Conservation (phyloP, 2,797 vertebrate genomes). For the Oreochromis mossambicus region DNA sequence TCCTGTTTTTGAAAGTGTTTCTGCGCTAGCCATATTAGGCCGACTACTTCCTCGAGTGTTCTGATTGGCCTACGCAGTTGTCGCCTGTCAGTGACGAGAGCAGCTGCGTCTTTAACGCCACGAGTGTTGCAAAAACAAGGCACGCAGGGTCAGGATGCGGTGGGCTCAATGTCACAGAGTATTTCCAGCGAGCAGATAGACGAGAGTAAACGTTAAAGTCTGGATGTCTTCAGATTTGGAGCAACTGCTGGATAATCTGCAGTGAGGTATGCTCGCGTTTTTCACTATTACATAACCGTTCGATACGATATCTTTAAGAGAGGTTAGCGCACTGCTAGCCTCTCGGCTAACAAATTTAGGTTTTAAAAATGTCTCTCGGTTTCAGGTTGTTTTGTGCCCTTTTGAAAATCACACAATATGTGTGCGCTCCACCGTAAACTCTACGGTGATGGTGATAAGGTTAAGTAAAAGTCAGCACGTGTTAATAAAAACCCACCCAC, state of each 20-base stretch:
- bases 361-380: too few relatives aligned
- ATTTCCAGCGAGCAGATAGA: neutral
- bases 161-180: conserved; percentile 68
- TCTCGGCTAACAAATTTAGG: neutral
- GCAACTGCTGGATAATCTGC: neutral
- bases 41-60: neutral
- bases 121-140: conserved; percentile 26
- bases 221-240: neutral
- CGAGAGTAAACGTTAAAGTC: neutral
- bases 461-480: neutral
- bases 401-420: neutral
- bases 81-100: conserved; percentile 28
- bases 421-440: neutral
- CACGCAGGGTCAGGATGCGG: conserved; percentile 22
- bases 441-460: neutral
- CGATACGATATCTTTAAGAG: neutral
- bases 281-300: neutral
- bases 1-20: neutral
- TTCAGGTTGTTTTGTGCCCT: neutral
- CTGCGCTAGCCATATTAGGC: neutral
- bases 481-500: neutral
- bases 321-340: conserved; percentile 8
- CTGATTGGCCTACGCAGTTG: conserved; percentile 27
- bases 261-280: conserved; percentile 11
- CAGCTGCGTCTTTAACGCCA: conserved; percentile 4